Evolutionary conservation across 1,140 invertebrate species (phyloP), one percentile per base, ranked within the genome.

Genomic region (Brachystomella parvula): DNA sequence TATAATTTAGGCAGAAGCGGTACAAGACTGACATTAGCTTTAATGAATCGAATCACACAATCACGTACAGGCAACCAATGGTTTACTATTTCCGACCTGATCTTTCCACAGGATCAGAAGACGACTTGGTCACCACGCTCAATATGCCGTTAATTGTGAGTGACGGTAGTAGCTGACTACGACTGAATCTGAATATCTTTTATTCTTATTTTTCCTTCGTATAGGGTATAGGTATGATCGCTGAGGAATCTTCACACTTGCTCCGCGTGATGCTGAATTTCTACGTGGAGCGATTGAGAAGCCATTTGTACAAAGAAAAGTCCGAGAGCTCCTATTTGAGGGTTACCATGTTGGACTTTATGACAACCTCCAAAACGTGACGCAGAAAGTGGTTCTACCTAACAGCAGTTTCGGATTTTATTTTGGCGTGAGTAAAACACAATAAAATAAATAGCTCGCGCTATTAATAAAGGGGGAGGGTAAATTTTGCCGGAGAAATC

Each of bases 401-500:
- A 69, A 72, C 30, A 72, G 61, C 29, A 68, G 63, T 3, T 68
- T 68, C 53, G 66, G 66, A 35, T 28, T 63, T 59, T 64, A 59
- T 30, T 68, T 64, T 53, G 66, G 66, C 9, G 66, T 68, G 35
- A 59, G 66, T 56, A 26, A 35, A 35, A 26, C 15, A 30, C 9
- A 35, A n/a, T n/a, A n/a, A n/a, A n/a, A n/a, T n/a, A n/a, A n/a
- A n/a, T n/a, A n/a, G n/a, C n/a, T n/a, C n/a, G n/a, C n/a, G n/a
- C n/a, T n/a, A n/a, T n/a, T n/a, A n/a, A n/a, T n/a, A n/a, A n/a
- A n/a, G n/a, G n/a, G n/a, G n/a, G n/a, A n/a, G n/a, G n/a, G n/a
- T n/a, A n/a, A n/a, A n/a, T n/a, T n/a, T n/a, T n/a, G n/a, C n/a
- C n/a, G n/a, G n/a, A n/a, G n/a, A n/a, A n/a, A n/a, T n/a, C n/a